Base-by-base conservation (phyloP, 2,113 vertebrate species). In the Colistium nudipinnis region DNA sequence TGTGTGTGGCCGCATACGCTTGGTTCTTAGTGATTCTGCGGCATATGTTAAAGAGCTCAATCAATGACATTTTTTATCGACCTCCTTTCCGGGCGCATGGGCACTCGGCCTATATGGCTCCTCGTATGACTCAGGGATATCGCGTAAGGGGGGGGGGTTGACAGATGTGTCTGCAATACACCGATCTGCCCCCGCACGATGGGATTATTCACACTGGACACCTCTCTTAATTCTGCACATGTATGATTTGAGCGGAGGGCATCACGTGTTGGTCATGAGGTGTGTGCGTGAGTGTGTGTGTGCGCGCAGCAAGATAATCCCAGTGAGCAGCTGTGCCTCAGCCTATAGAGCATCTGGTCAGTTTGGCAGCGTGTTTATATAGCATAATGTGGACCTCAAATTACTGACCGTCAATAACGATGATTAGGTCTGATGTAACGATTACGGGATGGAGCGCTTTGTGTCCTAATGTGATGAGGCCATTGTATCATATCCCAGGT, bases 341-440 rank as follows among this genome's bases (percentile, higher is more conserved):
- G 80, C 76, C 88, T 86, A 78, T 78, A 72, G 84, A 83, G 80
- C 83, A 87, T 87, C 81, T 89, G 83, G 51, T 89, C 68, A 67
- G 48, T 72, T 72, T 70, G 59, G 63, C 75, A 61, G 11, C 24
- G 61, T 25, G 72, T 52, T 86, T 86, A 82, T 75, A 82, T 70
- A 82, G 80, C 79, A 80, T 43, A 28, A 61, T 47, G 70, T 24
- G 82, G 76, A 84, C 85, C 85, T 81, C 56, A 36, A 76, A 80
- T 86, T 73, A 71, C 76, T 72, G 66, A 16, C 70, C 39, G 75
- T 89, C 76, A 66, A 83, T 89, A 87, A 87, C 19, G 63, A 72
- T 60, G 76, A 87, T 87, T 81, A 67, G 75, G 57, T 57, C 53
- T 54, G 45, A 76, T 80, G 51, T 63, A 60, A 74, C 53, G 28